Conservation (phyloP, 2,888 invertebrate species). For the Zaprionus obscuricornis region DNA sequence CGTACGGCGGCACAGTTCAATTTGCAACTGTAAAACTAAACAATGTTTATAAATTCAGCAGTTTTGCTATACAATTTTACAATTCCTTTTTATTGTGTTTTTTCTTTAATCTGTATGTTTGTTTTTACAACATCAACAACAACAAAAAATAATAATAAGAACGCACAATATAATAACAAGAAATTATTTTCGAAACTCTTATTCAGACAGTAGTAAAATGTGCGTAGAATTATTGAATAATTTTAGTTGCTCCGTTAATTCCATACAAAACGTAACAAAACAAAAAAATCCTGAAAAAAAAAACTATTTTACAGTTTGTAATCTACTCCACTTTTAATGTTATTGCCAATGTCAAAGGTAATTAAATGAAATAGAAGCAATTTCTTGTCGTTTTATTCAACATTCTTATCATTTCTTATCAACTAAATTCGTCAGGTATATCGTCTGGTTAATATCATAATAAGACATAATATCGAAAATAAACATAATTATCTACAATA, state of each 20-base stretch:
- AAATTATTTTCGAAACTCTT: background rate
- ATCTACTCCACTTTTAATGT: slow-evolving; percentile 64
- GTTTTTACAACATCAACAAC: background rate
- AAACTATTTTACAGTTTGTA: slow-evolving; percentile 54
- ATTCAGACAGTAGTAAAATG: background rate
- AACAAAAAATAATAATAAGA: slow-evolving; percentile 1
- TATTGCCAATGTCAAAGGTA: slow-evolving; percentile 67
- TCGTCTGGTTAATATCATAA: slow-evolving; percentile 17
- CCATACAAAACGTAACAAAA: slow-evolving; percentile 38
- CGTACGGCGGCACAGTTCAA: slow-evolving; percentile 53
- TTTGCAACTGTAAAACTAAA: background rate
- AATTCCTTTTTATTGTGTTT: slow-evolving; percentile 54
- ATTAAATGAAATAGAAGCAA: slow-evolving; percentile 40
- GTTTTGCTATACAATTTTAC: slow-evolving; percentile 18
- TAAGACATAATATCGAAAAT: slow-evolving; percentile 19
- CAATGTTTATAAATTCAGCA: slow-evolving; percentile 31
- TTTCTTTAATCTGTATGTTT: slow-evolving; percentile 17
- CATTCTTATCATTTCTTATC: slow-evolving; percentile 12
- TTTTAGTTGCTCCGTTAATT: slow-evolving; percentile 58
- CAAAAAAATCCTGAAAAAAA: slow-evolving; percentile 25
- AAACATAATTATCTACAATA: slow-evolving; percentile 13
- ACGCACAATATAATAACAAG: slow-evolving; percentile 48
- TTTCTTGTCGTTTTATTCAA: slow-evolving; percentile 8
- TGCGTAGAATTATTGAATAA: slow-evolving; percentile 52
- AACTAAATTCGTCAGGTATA: slow-evolving; percentile 24